These are phyloP conservation scores for Cuculus canorus DNA, from an alignment of 2,797 vertebrate genomes.

Conservation along the genomic window DNA sequence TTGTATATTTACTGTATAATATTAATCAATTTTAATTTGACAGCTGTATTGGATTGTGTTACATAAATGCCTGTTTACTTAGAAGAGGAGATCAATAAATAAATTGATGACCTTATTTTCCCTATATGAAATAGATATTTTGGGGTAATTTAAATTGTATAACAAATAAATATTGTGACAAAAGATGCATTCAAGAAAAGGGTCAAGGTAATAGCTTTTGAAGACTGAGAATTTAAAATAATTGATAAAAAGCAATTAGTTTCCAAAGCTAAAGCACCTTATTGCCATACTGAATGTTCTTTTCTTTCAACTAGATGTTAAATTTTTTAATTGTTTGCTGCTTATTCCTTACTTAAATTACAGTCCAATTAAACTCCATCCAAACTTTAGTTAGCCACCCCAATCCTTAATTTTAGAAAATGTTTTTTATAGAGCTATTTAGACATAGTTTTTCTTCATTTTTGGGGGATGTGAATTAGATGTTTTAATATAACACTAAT, in stretches of 20 bases:
- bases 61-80: conserved; percentile 14
- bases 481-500: neutral
- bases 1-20: neutral
- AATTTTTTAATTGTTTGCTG: neutral
- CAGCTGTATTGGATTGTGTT: neutral
- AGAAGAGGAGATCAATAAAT: conserved; percentile 8
- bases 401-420: neutral
- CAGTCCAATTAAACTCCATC: neutral
- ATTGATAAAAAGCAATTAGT: neutral
- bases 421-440: neutral
- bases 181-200: neutral
- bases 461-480: neutral
- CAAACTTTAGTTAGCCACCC: neutral
- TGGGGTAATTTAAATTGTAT: conserved; percentile 3
- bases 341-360: neutral
- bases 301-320: neutral
- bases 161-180: neutral
- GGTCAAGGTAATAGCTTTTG: neutral
- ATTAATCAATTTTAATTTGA: conserved; percentile 18
- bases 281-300: neutral
- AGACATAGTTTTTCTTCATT: neutral
- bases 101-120: conserved; percentile 27
- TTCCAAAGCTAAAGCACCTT: neutral
- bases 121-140: neutral
- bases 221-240: neutral